Conservation (phyloP, 2,113 vertebrate species). For the Anolis carolinensis region DNA sequence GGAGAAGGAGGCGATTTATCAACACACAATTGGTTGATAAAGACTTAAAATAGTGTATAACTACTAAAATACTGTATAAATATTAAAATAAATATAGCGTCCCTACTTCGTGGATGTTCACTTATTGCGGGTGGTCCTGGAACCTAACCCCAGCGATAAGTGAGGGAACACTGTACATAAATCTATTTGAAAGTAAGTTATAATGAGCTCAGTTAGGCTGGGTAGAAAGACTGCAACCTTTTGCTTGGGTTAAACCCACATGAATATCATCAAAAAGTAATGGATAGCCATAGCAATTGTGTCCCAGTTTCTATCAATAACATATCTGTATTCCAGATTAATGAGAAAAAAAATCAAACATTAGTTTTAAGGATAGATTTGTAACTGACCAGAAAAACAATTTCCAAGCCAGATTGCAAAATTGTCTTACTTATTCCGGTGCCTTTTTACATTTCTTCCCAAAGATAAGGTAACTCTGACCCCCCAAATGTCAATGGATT, state of each 20-base stretch:
- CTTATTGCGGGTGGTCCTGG: too few species aligned
- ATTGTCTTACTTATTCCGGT: not conserved
- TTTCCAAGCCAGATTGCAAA: not conserved
- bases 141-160: too few species aligned
- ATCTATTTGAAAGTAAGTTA: not conserved
- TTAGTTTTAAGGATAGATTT: not conserved
- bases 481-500: not conserved
- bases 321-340: not conserved
- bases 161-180: too few species aligned
- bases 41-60: too few species aligned
- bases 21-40: too few species aligned
- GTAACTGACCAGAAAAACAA: not conserved
- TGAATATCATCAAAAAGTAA: not conserved
- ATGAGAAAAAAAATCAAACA: not conserved
- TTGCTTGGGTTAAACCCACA: not conserved
- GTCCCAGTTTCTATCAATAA: not conserved
- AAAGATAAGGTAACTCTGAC: not conserved
- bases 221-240: not conserved
- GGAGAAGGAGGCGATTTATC: too few species aligned
- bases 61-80: too few species aligned
- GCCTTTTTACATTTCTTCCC: not conserved
- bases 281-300: not conserved
- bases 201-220: not conserved
- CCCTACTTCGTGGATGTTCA: too few species aligned
- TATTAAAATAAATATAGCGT: too few species aligned